A percentile compares a stretch with the other conserved stretches of the same genome.
These are phyloP conservation scores for Euglossa dilemma DNA, from an alignment of 1,140 invertebrate species.

Conservation along the genomic window DNA sequence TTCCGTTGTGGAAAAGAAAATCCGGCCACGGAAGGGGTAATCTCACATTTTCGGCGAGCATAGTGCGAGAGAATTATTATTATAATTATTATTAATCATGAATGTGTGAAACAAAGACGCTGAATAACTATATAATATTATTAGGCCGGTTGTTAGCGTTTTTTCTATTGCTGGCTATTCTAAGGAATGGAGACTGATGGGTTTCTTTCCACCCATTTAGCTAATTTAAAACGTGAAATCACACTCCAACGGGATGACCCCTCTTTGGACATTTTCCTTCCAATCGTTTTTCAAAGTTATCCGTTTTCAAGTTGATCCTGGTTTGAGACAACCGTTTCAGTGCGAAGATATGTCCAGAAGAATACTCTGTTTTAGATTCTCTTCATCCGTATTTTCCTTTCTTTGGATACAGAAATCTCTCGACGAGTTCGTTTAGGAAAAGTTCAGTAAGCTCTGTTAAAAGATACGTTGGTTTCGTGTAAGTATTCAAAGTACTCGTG, in stretches of 20 bases:
- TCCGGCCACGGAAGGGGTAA: neutral
- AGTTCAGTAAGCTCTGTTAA: neutral
- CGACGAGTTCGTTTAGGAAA: neutral
- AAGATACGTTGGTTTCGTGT: neutral
- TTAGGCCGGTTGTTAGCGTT: slow-evolving; percentile 72
- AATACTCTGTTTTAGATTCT: neutral
- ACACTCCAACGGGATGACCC: neutral
- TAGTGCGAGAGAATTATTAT: slow-evolving; percentile 70
- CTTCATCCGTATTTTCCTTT: neutral
- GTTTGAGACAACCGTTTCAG: neutral
- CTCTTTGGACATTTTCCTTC: neutral
- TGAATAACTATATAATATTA: slow-evolving; percentile 59
- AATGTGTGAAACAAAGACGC: slow-evolving; percentile 62
- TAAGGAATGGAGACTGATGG: slow-evolving; percentile 29
- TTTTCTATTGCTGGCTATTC: slow-evolving; percentile 62
- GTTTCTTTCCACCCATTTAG: slow-evolving; percentile 28
- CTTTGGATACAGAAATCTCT: neutral
- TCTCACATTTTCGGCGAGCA: slow-evolving; percentile 9
- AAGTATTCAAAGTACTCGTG: neutral
- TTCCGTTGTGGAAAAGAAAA: too few species aligned
- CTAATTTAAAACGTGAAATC: slow-evolving; percentile 13
- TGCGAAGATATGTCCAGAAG: neutral
- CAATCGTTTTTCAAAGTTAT: neutral
- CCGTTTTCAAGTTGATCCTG: neutral
- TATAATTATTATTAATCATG: slow-evolving; percentile 71